Conservation (phyloP, 2,113 vertebrate genomes). For the Melanerpes formicivorus region DNA sequence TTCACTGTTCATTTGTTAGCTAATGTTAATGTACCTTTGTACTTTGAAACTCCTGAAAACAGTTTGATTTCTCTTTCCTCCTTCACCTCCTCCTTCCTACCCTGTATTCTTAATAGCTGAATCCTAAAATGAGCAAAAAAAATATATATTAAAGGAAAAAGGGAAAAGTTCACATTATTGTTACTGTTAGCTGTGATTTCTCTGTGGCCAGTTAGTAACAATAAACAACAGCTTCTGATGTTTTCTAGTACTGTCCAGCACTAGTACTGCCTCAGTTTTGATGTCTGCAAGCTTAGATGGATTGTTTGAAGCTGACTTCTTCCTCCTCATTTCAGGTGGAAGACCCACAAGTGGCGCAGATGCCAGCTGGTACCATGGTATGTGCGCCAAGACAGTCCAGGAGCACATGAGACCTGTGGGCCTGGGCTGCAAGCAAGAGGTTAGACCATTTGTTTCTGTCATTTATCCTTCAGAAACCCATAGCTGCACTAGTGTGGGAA, state of each 20-base stretch:
- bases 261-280: neutral
- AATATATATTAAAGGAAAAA: neutral
- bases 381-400: constrained; percentile 84
- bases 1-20: neutral
- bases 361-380: constrained; percentile 95
- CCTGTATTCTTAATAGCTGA: neutral
- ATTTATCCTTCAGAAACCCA: neutral
- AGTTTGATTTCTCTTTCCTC: neutral
- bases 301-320: neutral
- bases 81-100: neutral
- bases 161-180: neutral
- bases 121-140: neutral
- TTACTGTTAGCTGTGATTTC: neutral
- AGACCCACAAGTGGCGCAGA: constrained; percentile 96
- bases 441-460: constrained; percentile 49
- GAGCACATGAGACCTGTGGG: constrained; percentile 92
- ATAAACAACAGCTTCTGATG: neutral
- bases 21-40: neutral
- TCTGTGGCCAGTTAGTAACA: neutral
- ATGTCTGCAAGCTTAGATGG: neutral
- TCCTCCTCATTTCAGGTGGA: constrained; percentile 85
- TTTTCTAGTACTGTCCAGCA: neutral
- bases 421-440: constrained; percentile 95
- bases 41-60: neutral
- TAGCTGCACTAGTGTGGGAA: neutral